phyloP scores from a whole-genome alignment of 1,140 invertebrate species.

The Oreohelix idahoensis region DNA sequence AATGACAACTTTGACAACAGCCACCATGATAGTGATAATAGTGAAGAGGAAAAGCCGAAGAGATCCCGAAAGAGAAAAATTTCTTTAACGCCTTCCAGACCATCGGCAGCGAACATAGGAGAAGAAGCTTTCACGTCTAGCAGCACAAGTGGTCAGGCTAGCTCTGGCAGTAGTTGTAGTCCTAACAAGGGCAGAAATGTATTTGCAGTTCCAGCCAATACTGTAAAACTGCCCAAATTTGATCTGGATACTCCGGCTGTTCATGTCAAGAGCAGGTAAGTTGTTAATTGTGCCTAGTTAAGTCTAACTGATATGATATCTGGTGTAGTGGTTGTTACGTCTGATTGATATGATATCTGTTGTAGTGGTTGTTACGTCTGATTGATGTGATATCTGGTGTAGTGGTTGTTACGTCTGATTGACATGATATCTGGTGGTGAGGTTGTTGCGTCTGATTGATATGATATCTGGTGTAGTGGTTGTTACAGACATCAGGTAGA shows the following conservation, averaged over 20 bases:
- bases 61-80: not conserved
- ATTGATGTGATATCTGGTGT: too few relatives aligned
- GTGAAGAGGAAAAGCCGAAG: not conserved
- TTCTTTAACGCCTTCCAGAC: not conserved
- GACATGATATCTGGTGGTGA: too few relatives aligned
- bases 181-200: slow-evolving; percentile 27
- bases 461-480: too few relatives aligned
- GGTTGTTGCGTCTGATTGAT: too few relatives aligned
- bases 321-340: too few relatives aligned
- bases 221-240: slow-evolving; percentile 25
- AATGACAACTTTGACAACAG: not conserved
- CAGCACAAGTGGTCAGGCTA: too few relatives aligned
- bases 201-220: slow-evolving; percentile 33
- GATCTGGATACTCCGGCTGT: slow-evolving; percentile 32
- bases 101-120: slow-evolving; percentile 17
- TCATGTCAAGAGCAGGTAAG: slow-evolving; percentile 45
- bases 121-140: not conserved
- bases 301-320: too few relatives aligned
- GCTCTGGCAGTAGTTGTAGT: not conserved
- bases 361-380: too few relatives aligned
- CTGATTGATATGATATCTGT: too few relatives aligned
- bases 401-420: too few relatives aligned
- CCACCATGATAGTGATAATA: not conserved
- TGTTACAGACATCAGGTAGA: too few relatives aligned
- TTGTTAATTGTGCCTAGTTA: too few relatives aligned